A percentile compares a stretch with the other conserved stretches of the same genome.
Evolutionary conservation across 2,113 vertebrate species (phyloP).

Genomic region (Ancistrus triradiatus): DNA sequence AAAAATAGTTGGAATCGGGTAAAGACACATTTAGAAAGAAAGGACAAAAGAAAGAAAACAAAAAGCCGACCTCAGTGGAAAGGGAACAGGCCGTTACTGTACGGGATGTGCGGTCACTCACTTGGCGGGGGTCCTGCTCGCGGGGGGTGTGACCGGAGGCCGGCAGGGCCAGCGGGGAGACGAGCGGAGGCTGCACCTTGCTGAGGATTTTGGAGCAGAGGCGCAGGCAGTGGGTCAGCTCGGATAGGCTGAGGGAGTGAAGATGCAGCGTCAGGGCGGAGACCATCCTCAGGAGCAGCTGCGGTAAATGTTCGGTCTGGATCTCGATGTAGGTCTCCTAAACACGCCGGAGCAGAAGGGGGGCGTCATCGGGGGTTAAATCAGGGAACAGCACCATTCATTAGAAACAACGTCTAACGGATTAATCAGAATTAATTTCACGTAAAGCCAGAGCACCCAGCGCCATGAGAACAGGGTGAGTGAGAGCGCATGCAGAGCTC

Average conservation of each 20-base stretch:
- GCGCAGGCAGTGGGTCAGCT: conserved; percentile 89
- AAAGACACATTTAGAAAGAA: neutral
- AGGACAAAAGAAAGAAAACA: too few relatives aligned
- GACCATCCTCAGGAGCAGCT: conserved; percentile 91
- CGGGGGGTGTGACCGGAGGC: conserved; percentile 53
- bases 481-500: conserved; percentile 39
- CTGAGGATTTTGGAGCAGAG: conserved; percentile 98
- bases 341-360: too few relatives aligned
- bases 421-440: too few relatives aligned
- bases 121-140: conserved; percentile 83
- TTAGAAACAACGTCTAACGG: too few relatives aligned
- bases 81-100: neutral
- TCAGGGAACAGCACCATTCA: too few relatives aligned
- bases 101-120: conserved; percentile 50
- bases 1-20: too few relatives aligned
- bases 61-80: too few relatives aligned
- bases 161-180: conserved; percentile 78
- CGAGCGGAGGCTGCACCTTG: conserved; percentile 91
- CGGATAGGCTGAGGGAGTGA: conserved; percentile 78
- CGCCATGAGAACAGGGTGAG: too few relatives aligned
- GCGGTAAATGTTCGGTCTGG: conserved; percentile 95
- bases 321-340: conserved; percentile 99
- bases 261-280: conserved; percentile 88
- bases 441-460: too few relatives aligned
- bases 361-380: too few relatives aligned